Conservation (phyloP, 2,888 invertebrate genomes). For the Lasius platythorax region DNA sequence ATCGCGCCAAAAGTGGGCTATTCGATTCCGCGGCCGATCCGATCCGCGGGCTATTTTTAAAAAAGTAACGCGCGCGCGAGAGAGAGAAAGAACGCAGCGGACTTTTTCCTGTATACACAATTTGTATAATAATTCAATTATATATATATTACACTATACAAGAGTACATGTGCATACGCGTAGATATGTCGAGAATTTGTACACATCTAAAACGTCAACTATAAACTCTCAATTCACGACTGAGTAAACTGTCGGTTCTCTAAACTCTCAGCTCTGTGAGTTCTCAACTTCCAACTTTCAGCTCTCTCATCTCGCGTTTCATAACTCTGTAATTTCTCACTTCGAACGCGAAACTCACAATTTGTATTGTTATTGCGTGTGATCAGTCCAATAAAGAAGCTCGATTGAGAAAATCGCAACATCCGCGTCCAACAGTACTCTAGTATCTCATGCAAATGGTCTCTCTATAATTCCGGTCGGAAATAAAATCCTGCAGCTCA, state of each 20-base stretch:
- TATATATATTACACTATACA: slow-evolving; percentile 11
- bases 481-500: neutral
- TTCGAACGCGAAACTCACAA: slow-evolving; percentile 25
- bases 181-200: neutral
- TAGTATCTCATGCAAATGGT: neutral
- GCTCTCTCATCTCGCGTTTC: slow-evolving; percentile 30
- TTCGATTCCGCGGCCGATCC: slow-evolving; percentile 30
- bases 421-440: neutral
- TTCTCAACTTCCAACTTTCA: slow-evolving; percentile 28
- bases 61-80: neutral
- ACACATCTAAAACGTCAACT: neutral
- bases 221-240: slow-evolving; percentile 17
- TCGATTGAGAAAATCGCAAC: neutral
- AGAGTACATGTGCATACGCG: neutral
- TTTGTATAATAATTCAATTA: slow-evolving; percentile 36
- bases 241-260: slow-evolving; percentile 35
- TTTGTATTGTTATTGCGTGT: slow-evolving; percentile 39
- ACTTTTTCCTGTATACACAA: neutral
- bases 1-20: slow-evolving; percentile 52
- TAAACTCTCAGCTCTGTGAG: slow-evolving; percentile 30
- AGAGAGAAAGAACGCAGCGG: neutral
- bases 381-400: slow-evolving; percentile 14
- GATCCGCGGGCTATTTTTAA: neutral
- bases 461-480: neutral
- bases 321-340: slow-evolving; percentile 30